phyloP scores from a whole-genome alignment of 2,888 invertebrate genomes.

The Lamellibrachia satsuma region DNA sequence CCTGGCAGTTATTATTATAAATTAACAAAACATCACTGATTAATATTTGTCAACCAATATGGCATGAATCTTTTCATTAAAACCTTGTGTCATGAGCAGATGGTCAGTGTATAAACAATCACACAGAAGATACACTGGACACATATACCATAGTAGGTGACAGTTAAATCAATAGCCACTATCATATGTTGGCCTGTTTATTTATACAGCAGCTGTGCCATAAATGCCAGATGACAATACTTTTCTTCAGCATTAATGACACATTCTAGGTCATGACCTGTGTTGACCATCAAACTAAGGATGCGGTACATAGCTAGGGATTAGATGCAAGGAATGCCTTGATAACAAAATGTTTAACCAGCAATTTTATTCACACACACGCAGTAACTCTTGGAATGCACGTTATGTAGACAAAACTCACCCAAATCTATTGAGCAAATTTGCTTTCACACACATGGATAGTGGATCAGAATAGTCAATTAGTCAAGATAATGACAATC shows the following conservation, averaged over 20 bases:
- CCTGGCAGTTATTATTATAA: neutral
- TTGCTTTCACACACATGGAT: neutral
- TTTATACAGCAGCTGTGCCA: neutral
- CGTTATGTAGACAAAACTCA: neutral
- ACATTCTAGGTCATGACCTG: neutral
- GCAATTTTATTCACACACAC: too few species aligned
- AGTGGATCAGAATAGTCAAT: neutral
- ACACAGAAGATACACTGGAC: neutral
- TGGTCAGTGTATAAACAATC: conserved; percentile 20
- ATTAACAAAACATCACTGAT: neutral
- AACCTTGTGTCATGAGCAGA: neutral
- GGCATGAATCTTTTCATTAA: neutral
- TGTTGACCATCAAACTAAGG: neutral
- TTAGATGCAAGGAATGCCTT: neutral
- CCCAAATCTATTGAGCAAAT: neutral
- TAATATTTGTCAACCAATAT: neutral
- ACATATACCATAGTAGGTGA: neutral
- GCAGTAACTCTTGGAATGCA: neutral
- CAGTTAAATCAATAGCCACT: neutral
- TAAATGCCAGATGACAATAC: neutral
- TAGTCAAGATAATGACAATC: neutral
- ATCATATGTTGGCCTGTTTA: neutral
- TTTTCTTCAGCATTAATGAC: neutral
- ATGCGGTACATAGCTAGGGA: neutral
- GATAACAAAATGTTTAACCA: too few species aligned